Evolutionary conservation across 2,888 invertebrate species (phyloP), one percentile per base, ranked within the genome.

Genomic region (Leptinotarsa juncta): DNA sequence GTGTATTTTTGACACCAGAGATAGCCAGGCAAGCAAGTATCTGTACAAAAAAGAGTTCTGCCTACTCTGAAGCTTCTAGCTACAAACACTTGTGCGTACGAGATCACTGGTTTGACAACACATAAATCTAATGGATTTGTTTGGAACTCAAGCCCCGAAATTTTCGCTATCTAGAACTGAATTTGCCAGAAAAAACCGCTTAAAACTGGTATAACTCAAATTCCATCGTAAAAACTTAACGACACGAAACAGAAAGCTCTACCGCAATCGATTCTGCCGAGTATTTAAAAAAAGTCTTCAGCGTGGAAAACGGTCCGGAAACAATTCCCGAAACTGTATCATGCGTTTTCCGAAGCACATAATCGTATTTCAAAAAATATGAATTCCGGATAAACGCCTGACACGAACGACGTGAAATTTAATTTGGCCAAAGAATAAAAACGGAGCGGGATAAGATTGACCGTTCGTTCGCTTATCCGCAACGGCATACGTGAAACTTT

Each of bases 311-410:
- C 70, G 70, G 67, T 32, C 66, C 67, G 74, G 74, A 70, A 74
- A 74, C 74, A 57, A 70, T 70, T 51, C 60, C 62, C 62, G 67
- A 70, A 74, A 70, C 42, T 42, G 62, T 67, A 74, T 70, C 67
- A 67, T 51, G 48, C 60, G 51, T 70, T 70, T 67, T 67, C 50
- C 70, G 70, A 60, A 53, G 53, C 74, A 67, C 70, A 74, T 70
- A 74, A 74, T 74, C 74, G 74, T 74, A 74, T 74, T 74, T 74
- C 67, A 26, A 62, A 74, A 74, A 67, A 74, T 74, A 74, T 73
- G 70, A 73, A 73, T 74, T 74, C 74, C 74, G 66, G 70, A 70
- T 70, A 74, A 70, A 70, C 70, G 70, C 74, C 70, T 67, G 74
- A 74, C 70, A 53, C 70, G 74, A 67, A 70, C 70, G 74, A 70